A percentile compares a stretch with the other conserved stretches of the same genome.
Conservation (phyloP, 2,888 invertebrate genomes). For the Keiferia lycopersicella region DNA sequence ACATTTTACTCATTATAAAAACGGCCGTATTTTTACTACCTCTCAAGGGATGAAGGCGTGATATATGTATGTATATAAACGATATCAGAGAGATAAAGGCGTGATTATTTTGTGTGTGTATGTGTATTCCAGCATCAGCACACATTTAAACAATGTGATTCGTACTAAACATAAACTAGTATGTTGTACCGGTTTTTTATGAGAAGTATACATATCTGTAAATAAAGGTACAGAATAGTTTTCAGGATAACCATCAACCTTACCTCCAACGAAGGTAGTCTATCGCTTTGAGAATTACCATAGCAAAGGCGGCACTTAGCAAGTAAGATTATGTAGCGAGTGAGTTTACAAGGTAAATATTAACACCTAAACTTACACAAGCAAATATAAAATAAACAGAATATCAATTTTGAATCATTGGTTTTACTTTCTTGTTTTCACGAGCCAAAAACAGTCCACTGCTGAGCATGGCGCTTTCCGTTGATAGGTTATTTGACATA, state of each 20-base stretch:
- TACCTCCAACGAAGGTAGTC: neutral
- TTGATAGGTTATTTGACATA: neutral
- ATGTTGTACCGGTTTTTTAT: too few species aligned
- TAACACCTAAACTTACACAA: neutral
- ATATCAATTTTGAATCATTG: neutral
- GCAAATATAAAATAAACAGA: neutral
- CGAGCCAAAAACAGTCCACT: neutral
- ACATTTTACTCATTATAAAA: too few species aligned
- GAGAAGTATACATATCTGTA: too few species aligned
- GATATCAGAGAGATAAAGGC: too few species aligned
- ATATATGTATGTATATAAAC: too few species aligned
- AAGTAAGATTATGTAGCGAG: slow-evolving; percentile 9
- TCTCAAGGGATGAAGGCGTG: too few species aligned
- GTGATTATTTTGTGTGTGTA: too few species aligned
- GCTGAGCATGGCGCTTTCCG: neutral
- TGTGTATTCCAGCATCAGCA: too few species aligned
- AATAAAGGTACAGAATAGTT: neutral
- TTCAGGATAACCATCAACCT: neutral
- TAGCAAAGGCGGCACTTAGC: neutral
- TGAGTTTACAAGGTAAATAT: neutral
- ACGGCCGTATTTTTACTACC: too few species aligned
- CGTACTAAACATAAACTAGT: too few species aligned
- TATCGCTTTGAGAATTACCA: slow-evolving; percentile 10
- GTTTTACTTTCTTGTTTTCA: neutral
- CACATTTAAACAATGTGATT: too few species aligned